phyloP scores from a whole-genome alignment of 2,113 vertebrate genomes.

The Solenodon paradoxus region DNA sequence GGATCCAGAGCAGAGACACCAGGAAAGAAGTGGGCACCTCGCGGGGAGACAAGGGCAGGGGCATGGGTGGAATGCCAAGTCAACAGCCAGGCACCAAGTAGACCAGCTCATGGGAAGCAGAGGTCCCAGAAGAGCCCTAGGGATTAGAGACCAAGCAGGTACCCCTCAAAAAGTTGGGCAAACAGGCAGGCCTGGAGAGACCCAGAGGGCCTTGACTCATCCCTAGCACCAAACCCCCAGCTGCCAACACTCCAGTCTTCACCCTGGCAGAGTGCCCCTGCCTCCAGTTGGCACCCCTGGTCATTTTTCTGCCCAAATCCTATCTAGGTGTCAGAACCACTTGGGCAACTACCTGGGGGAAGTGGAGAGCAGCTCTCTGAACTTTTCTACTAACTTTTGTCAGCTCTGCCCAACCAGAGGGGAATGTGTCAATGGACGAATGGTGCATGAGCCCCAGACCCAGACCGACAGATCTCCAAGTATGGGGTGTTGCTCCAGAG shows the following conservation, averaged over 20 bases:
- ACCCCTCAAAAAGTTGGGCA: no score
- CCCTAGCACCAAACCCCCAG: neutral
- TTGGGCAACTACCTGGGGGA: rapidly evolving
- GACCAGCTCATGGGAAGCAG: neutral
- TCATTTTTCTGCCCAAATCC: neutral
- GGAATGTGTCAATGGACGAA: neutral
- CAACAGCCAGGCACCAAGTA: neutral
- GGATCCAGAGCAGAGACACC: neutral
- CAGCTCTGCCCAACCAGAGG: neutral
- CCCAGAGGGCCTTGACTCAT: neutral
- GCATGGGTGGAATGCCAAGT: rapidly evolving
- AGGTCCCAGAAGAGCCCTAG: neutral
- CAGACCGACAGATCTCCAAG: neutral
- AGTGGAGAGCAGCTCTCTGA: neutral
- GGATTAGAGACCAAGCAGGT: neutral
- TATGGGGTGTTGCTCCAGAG: neutral
- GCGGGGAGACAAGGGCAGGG: neutral
- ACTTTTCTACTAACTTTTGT: neutral
- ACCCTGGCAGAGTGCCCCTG: neutral
- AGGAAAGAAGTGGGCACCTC: neutral
- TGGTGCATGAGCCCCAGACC: neutral
- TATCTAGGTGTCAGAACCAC: neutral
- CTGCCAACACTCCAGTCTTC: neutral
- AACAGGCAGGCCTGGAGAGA: neutral
- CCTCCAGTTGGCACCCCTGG: no score